These are phyloP conservation scores for Canis aureus DNA, from an alignment of 2,113 vertebrate genomes.

Conservation along the genomic window DNA sequence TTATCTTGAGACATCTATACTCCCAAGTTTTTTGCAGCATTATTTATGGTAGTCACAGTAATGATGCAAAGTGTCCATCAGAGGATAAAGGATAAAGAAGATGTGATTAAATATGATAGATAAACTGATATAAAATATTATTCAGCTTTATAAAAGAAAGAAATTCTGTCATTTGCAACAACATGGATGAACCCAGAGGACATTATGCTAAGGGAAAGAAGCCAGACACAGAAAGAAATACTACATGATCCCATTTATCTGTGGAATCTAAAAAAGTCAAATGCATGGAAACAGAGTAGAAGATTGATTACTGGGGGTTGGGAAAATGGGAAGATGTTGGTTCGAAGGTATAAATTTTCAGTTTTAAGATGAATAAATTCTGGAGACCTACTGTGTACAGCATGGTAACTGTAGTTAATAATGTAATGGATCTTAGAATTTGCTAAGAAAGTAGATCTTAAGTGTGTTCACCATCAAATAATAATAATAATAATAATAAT, in stretches of 20 bases:
- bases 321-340: background rate
- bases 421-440: background rate
- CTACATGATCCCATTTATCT: background rate
- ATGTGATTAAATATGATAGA: background rate
- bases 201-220: background rate
- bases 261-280: background rate
- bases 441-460: background rate
- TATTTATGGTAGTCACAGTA: background rate
- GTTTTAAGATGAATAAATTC: background rate
- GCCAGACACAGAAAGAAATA: background rate
- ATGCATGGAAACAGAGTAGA: background rate
- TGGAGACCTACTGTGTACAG: background rate
- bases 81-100: background rate
- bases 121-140: background rate
- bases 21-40: background rate
- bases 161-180: background rate
- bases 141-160: background rate
- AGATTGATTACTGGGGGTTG: background rate
- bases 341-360: background rate
- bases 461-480: background rate
- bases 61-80: background rate
- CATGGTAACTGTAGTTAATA: background rate
- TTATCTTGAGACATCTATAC: background rate
- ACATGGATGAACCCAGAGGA: background rate
- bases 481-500: background rate